A percentile compares a stretch with the other conserved stretches of the same genome.
phyloP scores from a whole-genome alignment of 2,888 invertebrate species.

The Lypha dubia region DNA sequence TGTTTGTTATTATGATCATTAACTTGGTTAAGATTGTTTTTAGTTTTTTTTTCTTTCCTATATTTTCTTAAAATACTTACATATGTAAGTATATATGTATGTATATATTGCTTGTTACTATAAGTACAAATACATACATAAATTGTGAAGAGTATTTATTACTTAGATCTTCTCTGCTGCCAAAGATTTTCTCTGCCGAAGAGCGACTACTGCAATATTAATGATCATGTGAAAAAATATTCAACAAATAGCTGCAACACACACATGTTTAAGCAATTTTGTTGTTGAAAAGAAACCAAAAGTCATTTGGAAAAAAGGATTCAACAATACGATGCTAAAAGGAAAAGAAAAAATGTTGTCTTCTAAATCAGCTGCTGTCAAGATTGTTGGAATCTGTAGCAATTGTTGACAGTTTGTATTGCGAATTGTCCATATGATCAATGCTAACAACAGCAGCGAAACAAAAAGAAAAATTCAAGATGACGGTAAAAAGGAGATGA shows the following conservation, averaged over 20 bases:
- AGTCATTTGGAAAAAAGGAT: slow-evolving; percentile 14
- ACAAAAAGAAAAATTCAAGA: background rate
- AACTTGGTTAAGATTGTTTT: slow-evolving; percentile 19
- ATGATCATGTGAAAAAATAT: slow-evolving; percentile 68
- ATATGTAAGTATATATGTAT: too few species aligned
- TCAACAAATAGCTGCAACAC: slow-evolving; percentile 22
- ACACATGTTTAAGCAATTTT: background rate
- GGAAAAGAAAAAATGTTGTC: slow-evolving; percentile 73
- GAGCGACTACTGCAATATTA: slow-evolving; percentile 27
- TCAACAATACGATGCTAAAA: slow-evolving; percentile 47
- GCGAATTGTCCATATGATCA: slow-evolving; percentile 72
- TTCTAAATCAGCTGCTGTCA: slow-evolving; percentile 81
- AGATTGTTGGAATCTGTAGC: slow-evolving; percentile 77
- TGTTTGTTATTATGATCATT: slow-evolving; percentile 33
- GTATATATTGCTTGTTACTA: slow-evolving; percentile 23
- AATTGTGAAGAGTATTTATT: slow-evolving; percentile 14
- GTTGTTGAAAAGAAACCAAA: slow-evolving; percentile 35
- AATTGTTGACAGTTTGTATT: slow-evolving; percentile 76
- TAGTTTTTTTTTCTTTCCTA: background rate
- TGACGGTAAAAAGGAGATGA: slow-evolving; percentile 53
- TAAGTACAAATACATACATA: background rate
- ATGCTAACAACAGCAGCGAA: slow-evolving; percentile 59
- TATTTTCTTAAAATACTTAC: slow-evolving; percentile 17
- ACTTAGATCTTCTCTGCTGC: slow-evolving; percentile 13
- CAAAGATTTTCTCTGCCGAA: background rate